These are phyloP conservation scores for Fistularia commersonii DNA, from an alignment of 2,797 vertebrate genomes.

Conservation along the genomic window DNA sequence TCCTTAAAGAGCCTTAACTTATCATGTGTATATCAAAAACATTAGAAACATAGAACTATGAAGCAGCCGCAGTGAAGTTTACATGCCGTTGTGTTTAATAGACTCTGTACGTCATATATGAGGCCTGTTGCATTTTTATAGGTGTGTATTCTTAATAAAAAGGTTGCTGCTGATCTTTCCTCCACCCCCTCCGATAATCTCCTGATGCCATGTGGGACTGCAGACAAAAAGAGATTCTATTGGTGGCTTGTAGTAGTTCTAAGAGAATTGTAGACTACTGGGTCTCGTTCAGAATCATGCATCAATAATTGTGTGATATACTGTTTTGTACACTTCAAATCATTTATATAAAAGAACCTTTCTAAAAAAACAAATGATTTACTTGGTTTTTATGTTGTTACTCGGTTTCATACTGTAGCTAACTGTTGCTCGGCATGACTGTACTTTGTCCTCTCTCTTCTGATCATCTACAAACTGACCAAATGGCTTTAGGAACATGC, in stretches of 20 bases:
- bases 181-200: slow-evolving; percentile 61
- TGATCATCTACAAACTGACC: slow-evolving; percentile 56
- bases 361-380: slow-evolving; percentile 72
- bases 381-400: slow-evolving; percentile 74
- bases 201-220: slow-evolving; percentile 68
- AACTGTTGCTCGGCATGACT: slow-evolving; percentile 76
- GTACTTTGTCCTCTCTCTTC: slow-evolving; percentile 64
- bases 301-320: slow-evolving; percentile 74
- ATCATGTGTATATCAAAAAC: slow-evolving; percentile 65
- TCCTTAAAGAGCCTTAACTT: slow-evolving; percentile 85
- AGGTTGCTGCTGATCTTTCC: slow-evolving; percentile 72
- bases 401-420: slow-evolving; percentile 76
- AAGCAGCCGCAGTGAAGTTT: slow-evolving; percentile 58
- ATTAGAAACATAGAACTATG: slow-evolving; percentile 45
- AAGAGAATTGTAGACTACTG: slow-evolving; percentile 64
- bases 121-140: slow-evolving; percentile 65
- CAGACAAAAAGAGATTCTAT: slow-evolving; percentile 53
- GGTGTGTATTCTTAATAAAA: slow-evolving; percentile 61
- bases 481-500: slow-evolving; percentile 68
- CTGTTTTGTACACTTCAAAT: slow-evolving; percentile 82
- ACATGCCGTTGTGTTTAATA: slow-evolving; percentile 58
- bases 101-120: slow-evolving; percentile 43
- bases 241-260: slow-evolving; percentile 73
- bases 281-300: slow-evolving; percentile 64
- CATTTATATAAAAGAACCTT: slow-evolving; percentile 79